Percentiles rank a stretch among this genome's conserved stretches.
Evolutionary conservation across 1,140 invertebrate species (phyloP).

Genomic region (Oncopeltus fasciatus): DNA sequence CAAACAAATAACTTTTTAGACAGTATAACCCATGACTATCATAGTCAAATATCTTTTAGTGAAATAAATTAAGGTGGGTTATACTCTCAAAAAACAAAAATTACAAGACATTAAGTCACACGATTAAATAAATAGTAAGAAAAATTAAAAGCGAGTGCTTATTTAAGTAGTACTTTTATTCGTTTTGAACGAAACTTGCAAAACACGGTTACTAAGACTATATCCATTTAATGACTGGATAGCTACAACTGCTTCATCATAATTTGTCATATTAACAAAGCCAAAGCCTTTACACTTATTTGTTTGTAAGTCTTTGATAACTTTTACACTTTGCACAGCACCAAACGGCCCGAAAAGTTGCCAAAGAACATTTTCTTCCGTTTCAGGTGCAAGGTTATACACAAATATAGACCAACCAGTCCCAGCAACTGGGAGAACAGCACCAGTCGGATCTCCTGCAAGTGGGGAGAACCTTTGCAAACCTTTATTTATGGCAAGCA

Average conservation of each 20-base stretch:
- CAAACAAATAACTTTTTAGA: neutral
- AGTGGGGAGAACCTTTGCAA: constrained; percentile 78
- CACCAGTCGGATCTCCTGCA: constrained; percentile 70
- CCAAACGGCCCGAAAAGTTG: constrained; percentile 98
- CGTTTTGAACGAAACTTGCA: constrained; percentile 98
- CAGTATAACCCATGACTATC: neutral
- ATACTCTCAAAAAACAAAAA: constrained; percentile 21
- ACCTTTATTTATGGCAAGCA: constrained; percentile 77
- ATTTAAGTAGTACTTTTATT: constrained; percentile 48
- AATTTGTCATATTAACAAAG: constrained; percentile 99
- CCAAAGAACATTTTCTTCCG: constrained; percentile 96
- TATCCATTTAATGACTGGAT: constrained; percentile 97
- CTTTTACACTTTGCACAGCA: constrained; percentile 94
- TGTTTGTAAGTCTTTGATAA: constrained; percentile 91
- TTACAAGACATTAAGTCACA: constrained; percentile 19
- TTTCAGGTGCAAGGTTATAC: constrained; percentile 95
- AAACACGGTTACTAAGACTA: constrained; percentile 87
- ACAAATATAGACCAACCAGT: constrained; percentile 97
- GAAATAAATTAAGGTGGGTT: constrained; percentile 18
- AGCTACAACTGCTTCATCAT: constrained; percentile 92
- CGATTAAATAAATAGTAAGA: neutral
- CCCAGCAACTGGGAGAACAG: constrained; percentile 66
- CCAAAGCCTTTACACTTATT: constrained; percentile 99
- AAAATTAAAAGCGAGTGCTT: neutral
- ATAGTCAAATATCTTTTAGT: neutral